Conservation (phyloP, 2,113 vertebrate species). For the Poecilia latipinna region DNA sequence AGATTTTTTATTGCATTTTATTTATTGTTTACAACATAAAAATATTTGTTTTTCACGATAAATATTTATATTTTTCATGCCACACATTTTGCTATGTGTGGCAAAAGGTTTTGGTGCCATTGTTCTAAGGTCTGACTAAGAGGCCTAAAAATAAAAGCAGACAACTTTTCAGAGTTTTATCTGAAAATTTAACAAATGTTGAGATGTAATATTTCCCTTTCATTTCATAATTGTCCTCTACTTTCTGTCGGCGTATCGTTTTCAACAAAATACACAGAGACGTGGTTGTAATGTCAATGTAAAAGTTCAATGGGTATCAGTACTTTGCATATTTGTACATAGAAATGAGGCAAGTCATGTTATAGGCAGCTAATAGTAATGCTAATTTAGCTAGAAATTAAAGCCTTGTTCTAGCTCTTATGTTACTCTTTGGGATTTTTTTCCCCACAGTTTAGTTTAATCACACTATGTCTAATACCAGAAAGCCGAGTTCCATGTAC, state of each 20-base stretch:
- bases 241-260: background rate
- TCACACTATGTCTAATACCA: conserved; percentile 16
- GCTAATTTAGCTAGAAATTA: conserved; percentile 3
- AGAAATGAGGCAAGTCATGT: background rate
- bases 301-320: background rate
- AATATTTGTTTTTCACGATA: no score
- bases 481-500: conserved; percentile 2
- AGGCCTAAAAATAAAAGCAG: no score
- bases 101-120: no score
- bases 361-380: background rate
- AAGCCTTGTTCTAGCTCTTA: background rate
- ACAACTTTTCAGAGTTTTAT: no score
- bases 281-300: background rate
- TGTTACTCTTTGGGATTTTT: no score
- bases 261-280: background rate
- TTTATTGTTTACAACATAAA: no score
- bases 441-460: conserved; percentile 5
- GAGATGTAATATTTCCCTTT: background rate
- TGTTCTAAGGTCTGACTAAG: no score
- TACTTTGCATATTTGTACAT: background rate
- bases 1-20: no score
- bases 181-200: no score
- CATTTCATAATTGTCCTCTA: background rate
- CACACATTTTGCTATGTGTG: no score
- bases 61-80: no score